Evolutionary conservation across 2,113 vertebrate species (phyloP).

Genomic region (Phrynocephalus versicolor): DNA sequence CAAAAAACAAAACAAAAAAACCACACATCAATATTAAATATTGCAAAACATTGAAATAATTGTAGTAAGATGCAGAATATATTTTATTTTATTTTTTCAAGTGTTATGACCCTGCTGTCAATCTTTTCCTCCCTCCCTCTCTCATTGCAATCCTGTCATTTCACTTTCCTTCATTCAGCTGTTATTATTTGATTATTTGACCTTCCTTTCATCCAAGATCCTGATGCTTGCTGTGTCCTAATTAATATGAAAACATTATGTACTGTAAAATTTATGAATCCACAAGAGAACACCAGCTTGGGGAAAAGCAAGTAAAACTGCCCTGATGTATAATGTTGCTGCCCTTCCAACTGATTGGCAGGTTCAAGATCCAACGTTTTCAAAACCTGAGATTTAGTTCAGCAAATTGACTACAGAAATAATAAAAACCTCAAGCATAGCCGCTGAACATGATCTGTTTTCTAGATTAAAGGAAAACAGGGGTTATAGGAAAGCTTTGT

Average conservation of each 20-base stretch:
- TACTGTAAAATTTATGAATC: constrained; percentile 35
- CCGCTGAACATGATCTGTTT: neutral
- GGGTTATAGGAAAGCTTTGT: neutral
- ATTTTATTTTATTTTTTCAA: neutral
- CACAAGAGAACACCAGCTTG: neutral
- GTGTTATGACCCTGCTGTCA: neutral
- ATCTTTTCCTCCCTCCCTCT: neutral
- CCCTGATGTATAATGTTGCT: neutral
- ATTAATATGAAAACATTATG: constrained; percentile 31
- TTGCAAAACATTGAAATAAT: too few species aligned
- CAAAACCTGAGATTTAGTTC: neutral
- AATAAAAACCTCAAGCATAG: neutral
- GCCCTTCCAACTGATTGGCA: neutral
- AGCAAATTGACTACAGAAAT: neutral
- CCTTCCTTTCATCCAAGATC: constrained; percentile 15
- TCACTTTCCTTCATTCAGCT: constrained; percentile 18
- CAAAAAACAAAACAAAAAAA: too few species aligned
- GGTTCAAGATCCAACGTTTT: neutral
- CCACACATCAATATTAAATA: too few species aligned
- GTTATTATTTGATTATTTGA: constrained; percentile 14
- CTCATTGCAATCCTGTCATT: constrained; percentile 18
- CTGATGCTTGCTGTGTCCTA: constrained; percentile 22
- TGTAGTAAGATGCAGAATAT: too few species aligned
- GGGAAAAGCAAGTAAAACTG: neutral
- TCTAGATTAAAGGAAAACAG: neutral